phyloP scores from a whole-genome alignment of 2,888 invertebrate species.

The Leptinotarsa haldemani region DNA sequence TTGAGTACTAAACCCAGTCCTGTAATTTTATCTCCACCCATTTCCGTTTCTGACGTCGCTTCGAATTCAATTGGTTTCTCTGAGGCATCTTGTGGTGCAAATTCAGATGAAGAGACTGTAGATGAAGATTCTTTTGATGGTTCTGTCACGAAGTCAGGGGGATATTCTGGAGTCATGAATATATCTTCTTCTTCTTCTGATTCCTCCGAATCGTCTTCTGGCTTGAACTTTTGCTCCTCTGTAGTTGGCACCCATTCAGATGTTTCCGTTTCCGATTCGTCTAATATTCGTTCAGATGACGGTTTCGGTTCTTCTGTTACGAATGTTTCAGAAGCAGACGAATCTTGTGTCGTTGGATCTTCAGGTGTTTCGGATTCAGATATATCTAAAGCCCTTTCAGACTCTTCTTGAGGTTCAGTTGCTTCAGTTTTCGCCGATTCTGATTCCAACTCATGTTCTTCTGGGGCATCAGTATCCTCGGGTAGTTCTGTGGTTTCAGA shows the following conservation, averaged over 20 bases:
- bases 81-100: no score
- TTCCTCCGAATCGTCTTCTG: not conserved
- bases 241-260: not conserved
- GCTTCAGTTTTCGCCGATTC: not conserved
- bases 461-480: not conserved
- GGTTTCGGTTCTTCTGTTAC: no score
- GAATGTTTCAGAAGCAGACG: no score
- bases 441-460: not conserved
- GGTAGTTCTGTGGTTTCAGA: not conserved
- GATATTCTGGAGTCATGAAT: not conserved
- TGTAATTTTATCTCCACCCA: not conserved
- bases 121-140: no score
- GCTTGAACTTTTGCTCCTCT: not conserved
- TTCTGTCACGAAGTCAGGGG: not conserved
- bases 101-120: no score
- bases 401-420: not conserved
- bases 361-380: no score
- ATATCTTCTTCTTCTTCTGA: not conserved
- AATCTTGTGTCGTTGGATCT: no score
- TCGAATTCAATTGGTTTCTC: no score
- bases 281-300: no score
- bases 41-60: not conserved
- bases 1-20: not conserved
- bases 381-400: no score
- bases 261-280: not conserved